phyloP scores from a whole-genome alignment of 2,888 invertebrate genomes.

The Trissolcus brochymenae region DNA sequence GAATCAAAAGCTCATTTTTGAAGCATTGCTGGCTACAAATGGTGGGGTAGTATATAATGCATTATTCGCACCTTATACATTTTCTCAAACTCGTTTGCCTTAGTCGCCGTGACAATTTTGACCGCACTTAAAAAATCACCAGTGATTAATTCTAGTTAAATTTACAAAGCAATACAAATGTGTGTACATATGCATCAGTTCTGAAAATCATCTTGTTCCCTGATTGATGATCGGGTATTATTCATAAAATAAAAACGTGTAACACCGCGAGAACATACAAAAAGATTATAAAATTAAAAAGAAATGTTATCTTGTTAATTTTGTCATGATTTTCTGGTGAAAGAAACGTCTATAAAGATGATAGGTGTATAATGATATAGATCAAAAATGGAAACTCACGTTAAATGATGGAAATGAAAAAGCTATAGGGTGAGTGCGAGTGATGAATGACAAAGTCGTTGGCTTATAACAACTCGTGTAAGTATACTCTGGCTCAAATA shows the following conservation, averaged over 20 bases:
- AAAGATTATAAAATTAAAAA: too few species aligned
- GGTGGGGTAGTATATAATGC: slow-evolving; percentile 55
- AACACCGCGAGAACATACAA: too few species aligned
- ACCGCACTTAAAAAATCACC: slow-evolving; percentile 67
- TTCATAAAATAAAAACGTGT: too few species aligned
- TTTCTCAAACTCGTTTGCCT: slow-evolving; percentile 72
- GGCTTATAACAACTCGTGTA: slow-evolving; percentile 65
- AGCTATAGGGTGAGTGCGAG: slow-evolving; percentile 64
- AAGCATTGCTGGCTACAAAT: slow-evolving; percentile 52
- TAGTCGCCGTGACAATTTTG: slow-evolving; percentile 50
- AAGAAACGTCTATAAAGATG: too few species aligned
- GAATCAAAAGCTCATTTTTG: slow-evolving; percentile 50
- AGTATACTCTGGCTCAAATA: slow-evolving; percentile 49
- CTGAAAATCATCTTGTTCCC: background rate
- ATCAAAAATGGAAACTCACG: slow-evolving; percentile 69
- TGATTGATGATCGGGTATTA: slow-evolving; percentile 26
- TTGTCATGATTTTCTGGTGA: too few species aligned
- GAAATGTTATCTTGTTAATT: too few species aligned
- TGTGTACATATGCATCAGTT: slow-evolving; percentile 10
- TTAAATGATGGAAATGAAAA: slow-evolving; percentile 69
- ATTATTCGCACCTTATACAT: slow-evolving; percentile 66
- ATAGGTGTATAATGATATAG: slow-evolving; percentile 13
- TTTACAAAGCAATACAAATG: slow-evolving; percentile 27
- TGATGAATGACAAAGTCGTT: slow-evolving; percentile 70
- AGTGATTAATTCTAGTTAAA: slow-evolving; percentile 74